Evolutionary conservation across 1,140 invertebrate genomes (phyloP).

Genomic region (Cheumatopsyche charites): DNA sequence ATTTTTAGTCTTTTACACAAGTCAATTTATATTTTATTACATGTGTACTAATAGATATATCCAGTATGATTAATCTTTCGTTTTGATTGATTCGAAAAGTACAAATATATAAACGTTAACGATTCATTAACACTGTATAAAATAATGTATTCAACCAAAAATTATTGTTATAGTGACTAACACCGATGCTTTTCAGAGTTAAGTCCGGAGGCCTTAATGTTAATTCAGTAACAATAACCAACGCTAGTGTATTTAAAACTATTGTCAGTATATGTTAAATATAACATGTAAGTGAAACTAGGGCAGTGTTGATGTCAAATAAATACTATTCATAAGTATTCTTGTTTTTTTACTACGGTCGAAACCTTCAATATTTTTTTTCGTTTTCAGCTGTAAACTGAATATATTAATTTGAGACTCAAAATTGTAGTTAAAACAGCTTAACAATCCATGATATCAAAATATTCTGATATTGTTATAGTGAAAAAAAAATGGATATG

Average conservation of each 20-base stretch:
- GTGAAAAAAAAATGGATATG: too few relatives aligned
- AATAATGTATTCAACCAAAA: conserved; percentile 46
- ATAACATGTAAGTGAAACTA: conserved; percentile 17
- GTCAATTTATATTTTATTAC: background rate
- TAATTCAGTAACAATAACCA: conserved; percentile 19
- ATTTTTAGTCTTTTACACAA: background rate
- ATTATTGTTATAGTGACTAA: conserved; percentile 48
- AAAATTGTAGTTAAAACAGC: too few relatives aligned
- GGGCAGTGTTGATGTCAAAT: conserved; percentile 38
- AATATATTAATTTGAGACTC: too few relatives aligned
- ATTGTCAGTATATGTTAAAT: background rate
- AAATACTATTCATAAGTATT: conserved; percentile 18
- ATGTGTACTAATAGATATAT: background rate
- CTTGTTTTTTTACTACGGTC: background rate
- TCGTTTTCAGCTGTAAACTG: too few relatives aligned
- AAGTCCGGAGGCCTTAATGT: conserved; percentile 39
- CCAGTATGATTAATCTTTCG: conserved; percentile 3
- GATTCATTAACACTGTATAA: conserved; percentile 43
- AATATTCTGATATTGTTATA: too few relatives aligned
- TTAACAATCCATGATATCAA: too few relatives aligned
- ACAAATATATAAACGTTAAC: conserved; percentile 43
- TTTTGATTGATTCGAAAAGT: conserved; percentile 38
- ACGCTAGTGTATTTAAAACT: background rate
- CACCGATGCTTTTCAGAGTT: conserved; percentile 34
- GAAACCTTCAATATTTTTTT: too few relatives aligned